phyloP scores from a whole-genome alignment of 2,888 invertebrate genomes.

The Ophion slaviceki region DNA sequence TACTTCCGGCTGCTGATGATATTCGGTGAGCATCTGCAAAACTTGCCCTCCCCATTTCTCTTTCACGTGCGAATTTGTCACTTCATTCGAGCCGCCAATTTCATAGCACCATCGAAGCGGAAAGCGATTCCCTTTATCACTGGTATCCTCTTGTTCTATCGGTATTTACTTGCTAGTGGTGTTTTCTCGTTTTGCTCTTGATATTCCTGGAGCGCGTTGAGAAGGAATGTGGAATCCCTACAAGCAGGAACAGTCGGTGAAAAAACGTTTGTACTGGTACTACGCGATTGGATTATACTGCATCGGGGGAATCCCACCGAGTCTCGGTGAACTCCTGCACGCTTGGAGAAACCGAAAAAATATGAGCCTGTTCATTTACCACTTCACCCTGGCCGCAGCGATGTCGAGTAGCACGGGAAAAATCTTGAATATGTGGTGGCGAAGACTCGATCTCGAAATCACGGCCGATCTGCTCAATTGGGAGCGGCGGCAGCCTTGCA shows the following conservation, averaged over 20 bases:
- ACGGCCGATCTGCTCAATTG: conserved; percentile 56
- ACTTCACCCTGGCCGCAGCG: conserved; percentile 57
- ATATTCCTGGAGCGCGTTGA: neutral
- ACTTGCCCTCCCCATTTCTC: neutral
- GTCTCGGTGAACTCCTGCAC: conserved; percentile 53
- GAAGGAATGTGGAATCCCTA: conserved; percentile 65
- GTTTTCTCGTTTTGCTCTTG: neutral
- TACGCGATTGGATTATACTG: conserved; percentile 40
- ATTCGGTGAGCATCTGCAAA: conserved; percentile 46
- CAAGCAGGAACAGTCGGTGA: conserved; percentile 1
- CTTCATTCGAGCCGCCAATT: neutral
- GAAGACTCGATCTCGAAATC: conserved; percentile 44
- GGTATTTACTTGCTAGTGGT: neutral
- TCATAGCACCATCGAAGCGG: neutral
- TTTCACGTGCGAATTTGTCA: neutral
- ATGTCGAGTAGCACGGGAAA: conserved; percentile 55
- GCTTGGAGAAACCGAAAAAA: conserved; percentile 48
- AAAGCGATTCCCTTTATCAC: neutral
- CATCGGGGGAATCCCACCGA: conserved; percentile 35
- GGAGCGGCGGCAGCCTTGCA: conserved; percentile 61
- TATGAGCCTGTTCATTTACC: conserved; percentile 45
- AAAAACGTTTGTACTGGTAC: conserved; percentile 41
- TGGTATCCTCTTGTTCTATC: neutral
- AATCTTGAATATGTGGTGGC: conserved; percentile 51
- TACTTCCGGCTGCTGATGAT: conserved; percentile 53